Evolutionary conservation across 2,888 invertebrate genomes (phyloP), one percentile per base, ranked within the genome.

Genomic region (Pterostichus niger): DNA sequence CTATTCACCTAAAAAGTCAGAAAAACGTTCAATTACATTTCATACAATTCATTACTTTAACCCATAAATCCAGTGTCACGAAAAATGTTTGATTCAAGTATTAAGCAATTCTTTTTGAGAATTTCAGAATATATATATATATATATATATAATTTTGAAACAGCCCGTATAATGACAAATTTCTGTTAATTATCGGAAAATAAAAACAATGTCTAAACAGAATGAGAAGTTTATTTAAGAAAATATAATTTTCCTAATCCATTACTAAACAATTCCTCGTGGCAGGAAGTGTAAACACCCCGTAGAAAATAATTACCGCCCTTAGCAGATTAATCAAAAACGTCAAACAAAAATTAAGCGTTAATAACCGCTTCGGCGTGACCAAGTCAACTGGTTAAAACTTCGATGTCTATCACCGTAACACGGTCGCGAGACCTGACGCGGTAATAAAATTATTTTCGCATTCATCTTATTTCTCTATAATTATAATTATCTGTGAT

Each of bases 391-490:
- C 35, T 5, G 64, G 54, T 54, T 54, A 54, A 54, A 59, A 59
- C 59, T 64, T 44, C 44, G 15, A 71, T 71, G 68, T 71, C 68
- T 40, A 71, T 71, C 68, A 71, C 15, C 52, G 17, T 46, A 6
- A 49, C n/a, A 13, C 54, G 15, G 52, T 81, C 24, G 24, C 24
- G 24, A 24, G 24, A 24, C 2, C 24, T 24, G 4, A 49, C n/a
- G 13, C 54, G 15, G 52, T 81, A 81, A 81, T 81, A 81, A 54
- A 56, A 81, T 81, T 81, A 81, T 71, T 71, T 81, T 81, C 81
- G 49, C 71, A 73, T 81, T 81, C 71, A 71, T 81, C 81, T 81
- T 81, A 56, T 73, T 54, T 56, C 54, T 71, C 24, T 44, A 71
- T 71, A 71, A 71, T 71, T 71, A 81, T 81, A 81, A 80, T 80